Percentiles rank a stretch among this genome's conserved stretches.
These are phyloP conservation scores for Rostrhamus sociabilis DNA, from an alignment of 2,797 vertebrate genomes.

Conservation along the genomic window DNA sequence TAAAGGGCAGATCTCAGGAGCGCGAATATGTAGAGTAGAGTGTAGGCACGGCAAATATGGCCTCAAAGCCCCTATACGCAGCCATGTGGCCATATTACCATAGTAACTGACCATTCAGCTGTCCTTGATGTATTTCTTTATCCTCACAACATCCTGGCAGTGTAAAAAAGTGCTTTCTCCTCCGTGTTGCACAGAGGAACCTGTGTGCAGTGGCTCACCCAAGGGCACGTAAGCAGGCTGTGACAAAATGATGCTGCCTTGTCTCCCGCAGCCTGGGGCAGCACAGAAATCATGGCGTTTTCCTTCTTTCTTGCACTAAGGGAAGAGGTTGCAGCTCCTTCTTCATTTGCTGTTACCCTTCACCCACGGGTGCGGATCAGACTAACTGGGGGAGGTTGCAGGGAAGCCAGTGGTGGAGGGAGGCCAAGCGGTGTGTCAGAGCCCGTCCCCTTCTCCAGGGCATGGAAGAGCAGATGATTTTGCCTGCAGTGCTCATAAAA, in stretches of 20 bases:
- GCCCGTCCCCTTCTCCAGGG: background rate
- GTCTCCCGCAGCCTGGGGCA: background rate
- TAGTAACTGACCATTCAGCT: background rate
- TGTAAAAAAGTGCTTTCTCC: background rate
- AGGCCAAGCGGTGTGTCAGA: background rate
- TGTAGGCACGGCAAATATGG: background rate
- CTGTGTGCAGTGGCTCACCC: background rate
- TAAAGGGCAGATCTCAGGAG: background rate
- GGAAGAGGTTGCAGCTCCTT: background rate
- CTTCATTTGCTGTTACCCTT: background rate
- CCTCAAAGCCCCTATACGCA: background rate
- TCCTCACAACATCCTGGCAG: background rate
- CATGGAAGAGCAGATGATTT: background rate
- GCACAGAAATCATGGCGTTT: background rate
- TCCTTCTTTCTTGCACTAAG: background rate
- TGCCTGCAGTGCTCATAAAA: background rate
- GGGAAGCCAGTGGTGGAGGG: background rate
- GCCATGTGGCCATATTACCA: background rate
- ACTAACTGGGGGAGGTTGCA: background rate
- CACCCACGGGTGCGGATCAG: rapidly evolving
- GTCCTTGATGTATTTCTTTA: background rate
- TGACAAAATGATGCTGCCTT: background rate
- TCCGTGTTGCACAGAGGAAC: rapidly evolving
- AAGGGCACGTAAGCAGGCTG: background rate
- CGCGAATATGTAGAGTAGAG: rapidly evolving